These are phyloP conservation scores for Sipha maydis DNA, from an alignment of 2,888 invertebrate species.

Conservation along the genomic window DNA sequence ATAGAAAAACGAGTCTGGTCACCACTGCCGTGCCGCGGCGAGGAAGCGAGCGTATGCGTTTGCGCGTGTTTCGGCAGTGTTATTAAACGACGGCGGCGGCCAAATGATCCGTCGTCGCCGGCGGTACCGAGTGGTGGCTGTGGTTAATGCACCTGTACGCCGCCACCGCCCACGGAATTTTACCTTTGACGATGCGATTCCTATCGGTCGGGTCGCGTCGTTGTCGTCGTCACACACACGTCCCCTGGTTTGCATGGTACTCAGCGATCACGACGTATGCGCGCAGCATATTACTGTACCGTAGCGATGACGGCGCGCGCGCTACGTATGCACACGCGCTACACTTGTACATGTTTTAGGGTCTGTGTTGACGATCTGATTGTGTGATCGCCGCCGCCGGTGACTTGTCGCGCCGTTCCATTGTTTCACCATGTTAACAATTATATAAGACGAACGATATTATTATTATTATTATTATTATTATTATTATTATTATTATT, in stretches of 20 bases:
- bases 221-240: neutral
- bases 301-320: neutral
- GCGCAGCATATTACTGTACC: neutral
- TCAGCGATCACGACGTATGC: conserved; percentile 5
- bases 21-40: neutral
- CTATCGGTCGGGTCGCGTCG: neutral
- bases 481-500: conserved; percentile 4
- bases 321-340: neutral
- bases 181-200: conserved; percentile 1
- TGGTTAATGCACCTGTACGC: neutral
- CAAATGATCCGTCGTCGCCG: neutral
- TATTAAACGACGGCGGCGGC: neutral
- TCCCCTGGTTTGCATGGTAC: too few species aligned
- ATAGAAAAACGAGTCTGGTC: neutral
- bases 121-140: neutral
- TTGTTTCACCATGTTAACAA: conserved; percentile 5
- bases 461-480: conserved; percentile 1
- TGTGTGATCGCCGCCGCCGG: neutral
- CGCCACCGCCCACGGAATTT: conserved; percentile 13
- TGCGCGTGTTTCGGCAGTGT: neutral
- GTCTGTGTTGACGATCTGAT: neutral
- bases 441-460: neutral
- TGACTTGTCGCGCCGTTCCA: neutral
- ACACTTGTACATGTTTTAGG: neutral
- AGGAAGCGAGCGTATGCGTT: neutral